phyloP scores from a whole-genome alignment of 64 coral and sea anemone species.

The Hydrozoanthus tunicans region DNA sequence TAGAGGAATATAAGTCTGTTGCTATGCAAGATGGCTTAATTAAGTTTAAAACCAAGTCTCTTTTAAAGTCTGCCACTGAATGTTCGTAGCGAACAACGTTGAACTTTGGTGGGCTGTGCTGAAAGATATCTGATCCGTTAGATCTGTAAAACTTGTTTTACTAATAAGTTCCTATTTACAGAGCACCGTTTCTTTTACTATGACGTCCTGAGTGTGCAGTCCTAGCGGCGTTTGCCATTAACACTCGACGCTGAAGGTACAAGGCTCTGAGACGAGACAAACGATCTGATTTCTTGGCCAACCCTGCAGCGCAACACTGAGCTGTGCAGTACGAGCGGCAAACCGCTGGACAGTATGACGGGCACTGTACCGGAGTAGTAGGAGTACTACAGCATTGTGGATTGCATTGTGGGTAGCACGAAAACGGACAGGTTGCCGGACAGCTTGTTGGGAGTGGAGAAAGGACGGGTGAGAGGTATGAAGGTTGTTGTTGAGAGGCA shows the following conservation, averaged over 20 bases:
- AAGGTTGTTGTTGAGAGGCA: not conserved
- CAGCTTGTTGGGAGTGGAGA: conserved; percentile 12
- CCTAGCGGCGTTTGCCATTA: not conserved
- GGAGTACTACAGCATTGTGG: conserved; percentile 70
- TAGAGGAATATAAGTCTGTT: too few species aligned
- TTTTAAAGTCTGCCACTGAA: too few species aligned
- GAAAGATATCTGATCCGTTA: too few species aligned
- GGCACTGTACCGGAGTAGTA: conserved; percentile 48
- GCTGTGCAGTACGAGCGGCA: conserved; percentile 60
- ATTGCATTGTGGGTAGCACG: conserved; percentile 79
- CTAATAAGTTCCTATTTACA: not conserved
- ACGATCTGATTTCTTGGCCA: conserved; percentile 1
- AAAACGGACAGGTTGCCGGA: conserved; percentile 64
- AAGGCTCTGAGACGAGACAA: conserved; percentile 19
- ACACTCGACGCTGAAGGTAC: conserved; percentile 27
- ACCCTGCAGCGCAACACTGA: conserved; percentile 39
- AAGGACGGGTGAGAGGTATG: not conserved
- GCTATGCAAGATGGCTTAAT: too few species aligned
- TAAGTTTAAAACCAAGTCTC: too few species aligned
- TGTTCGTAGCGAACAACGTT: too few species aligned
- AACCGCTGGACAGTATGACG: conserved; percentile 53
- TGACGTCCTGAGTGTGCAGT: not conserved
- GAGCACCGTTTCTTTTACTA: not conserved
- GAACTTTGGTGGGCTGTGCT: too few species aligned
- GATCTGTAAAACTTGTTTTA: too few species aligned